A percentile compares a stretch with the other conserved stretches of the same genome.
Conservation (phyloP, 2,797 vertebrate genomes). For the Poecilia velifera region DNA sequence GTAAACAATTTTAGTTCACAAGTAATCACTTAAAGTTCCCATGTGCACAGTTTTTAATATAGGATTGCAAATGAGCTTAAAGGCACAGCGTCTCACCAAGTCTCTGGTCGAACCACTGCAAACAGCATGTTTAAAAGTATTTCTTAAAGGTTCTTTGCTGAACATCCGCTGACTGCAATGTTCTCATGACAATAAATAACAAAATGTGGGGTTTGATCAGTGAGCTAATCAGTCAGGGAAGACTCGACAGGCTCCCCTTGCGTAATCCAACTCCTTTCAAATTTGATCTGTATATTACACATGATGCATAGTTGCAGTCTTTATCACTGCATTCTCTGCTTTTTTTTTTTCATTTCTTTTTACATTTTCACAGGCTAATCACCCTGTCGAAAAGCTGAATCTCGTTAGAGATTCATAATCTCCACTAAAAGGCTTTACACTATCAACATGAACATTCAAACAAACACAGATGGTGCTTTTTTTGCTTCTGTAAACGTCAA, state of each 20-base stretch:
- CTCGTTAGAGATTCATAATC: slow-evolving; percentile 6
- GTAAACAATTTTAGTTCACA: slow-evolving; percentile 13
- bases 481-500: slow-evolving; percentile 52
- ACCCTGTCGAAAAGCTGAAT: slow-evolving; percentile 10
- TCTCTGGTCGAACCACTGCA: background rate
- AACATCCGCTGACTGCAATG: background rate
- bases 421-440: slow-evolving; percentile 16
- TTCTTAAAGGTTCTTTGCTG: background rate
- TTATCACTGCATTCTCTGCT: background rate
- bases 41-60: background rate
- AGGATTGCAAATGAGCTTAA: background rate
- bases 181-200: background rate
- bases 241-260: background rate
- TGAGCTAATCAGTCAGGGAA: background rate
- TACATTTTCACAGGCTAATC: background rate
- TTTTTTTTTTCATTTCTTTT: background rate
- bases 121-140: background rate
- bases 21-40: background rate
- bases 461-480: slow-evolving; percentile 13
- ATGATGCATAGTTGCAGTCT: background rate
- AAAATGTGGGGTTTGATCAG: background rate
- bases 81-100: background rate
- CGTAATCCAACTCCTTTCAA: background rate
- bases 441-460: slow-evolving; percentile 41
- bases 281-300: slow-evolving; percentile 2